Percentiles rank a stretch among this genome's conserved stretches.
Conservation (phyloP, 2,797 vertebrate species). For the Sebastiscus tertius region DNA sequence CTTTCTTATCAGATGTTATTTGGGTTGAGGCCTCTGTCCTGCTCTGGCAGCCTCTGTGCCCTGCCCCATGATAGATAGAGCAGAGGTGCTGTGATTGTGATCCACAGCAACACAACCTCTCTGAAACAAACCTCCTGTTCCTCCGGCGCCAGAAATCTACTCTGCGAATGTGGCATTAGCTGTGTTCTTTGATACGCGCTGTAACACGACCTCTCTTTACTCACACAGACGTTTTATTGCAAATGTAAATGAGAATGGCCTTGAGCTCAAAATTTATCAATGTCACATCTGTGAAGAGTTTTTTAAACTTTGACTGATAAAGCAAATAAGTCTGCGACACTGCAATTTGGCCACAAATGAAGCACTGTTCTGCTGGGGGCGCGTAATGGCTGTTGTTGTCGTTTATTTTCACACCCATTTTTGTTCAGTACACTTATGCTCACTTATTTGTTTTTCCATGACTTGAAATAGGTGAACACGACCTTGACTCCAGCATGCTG, state of each 20-base stretch:
- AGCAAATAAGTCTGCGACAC: constrained; percentile 27
- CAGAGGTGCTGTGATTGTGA: constrained; percentile 20
- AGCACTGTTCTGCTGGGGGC: background rate
- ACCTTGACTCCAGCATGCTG: constrained; percentile 65
- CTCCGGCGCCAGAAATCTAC: constrained; percentile 5
- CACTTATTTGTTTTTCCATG: constrained; percentile 79
- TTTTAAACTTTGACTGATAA: constrained; percentile 19
- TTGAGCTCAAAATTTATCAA: constrained; percentile 49
- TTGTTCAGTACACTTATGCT: constrained; percentile 28
- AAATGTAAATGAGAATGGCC: constrained; percentile 41
- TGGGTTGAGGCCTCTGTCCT: constrained; percentile 43
- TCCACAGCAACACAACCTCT: constrained; percentile 15
- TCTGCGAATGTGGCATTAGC: constrained; percentile 5
- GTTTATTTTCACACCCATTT: constrained; percentile 80
- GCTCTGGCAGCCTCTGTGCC: background rate
- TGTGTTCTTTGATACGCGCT: constrained; percentile 37
- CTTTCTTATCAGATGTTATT: constrained; percentile 52
- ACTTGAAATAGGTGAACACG: constrained; percentile 49
- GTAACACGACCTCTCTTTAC: constrained; percentile 39
- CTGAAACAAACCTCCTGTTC: constrained; percentile 50
- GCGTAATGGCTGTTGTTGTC: constrained; percentile 29
- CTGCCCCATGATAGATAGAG: constrained; percentile 56
- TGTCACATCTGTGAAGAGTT: constrained; percentile 49
- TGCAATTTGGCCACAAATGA: background rate
- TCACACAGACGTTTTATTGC: constrained; percentile 4